Conservation (phyloP, 30 jellyfish, hydroid and myxozoan species). For the Clytia hemisphaerica region DNA sequence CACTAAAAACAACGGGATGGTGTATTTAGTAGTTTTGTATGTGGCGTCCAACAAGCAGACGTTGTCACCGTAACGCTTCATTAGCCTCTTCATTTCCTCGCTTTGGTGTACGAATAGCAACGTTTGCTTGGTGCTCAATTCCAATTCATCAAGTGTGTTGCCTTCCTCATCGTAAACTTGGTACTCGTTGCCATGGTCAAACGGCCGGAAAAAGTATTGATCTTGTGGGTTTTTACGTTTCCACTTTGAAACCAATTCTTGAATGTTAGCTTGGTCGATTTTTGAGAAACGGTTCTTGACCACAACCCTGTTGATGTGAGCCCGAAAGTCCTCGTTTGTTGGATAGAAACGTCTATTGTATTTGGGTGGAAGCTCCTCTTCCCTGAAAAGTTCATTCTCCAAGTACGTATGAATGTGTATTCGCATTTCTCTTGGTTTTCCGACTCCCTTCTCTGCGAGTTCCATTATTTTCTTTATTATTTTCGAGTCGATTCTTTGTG, state of each 20-base stretch:
- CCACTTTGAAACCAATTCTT: conserved; percentile 5
- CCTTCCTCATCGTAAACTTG: too few species aligned
- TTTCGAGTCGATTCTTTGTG: neutral
- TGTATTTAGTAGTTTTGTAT: conserved; percentile 3
- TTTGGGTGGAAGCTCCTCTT: neutral
- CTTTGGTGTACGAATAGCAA: conserved; percentile 1
- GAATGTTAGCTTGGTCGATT: conserved; percentile 8
- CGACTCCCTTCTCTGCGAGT: conserved; percentile 3
- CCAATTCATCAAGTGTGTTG: too few species aligned
- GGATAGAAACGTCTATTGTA: conserved; percentile 5
- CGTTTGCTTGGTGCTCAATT: neutral
- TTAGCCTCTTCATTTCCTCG: conserved; percentile 2
- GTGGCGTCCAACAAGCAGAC: conserved; percentile 17
- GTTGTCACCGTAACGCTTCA: neutral
- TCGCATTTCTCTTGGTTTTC: conserved; percentile 7
- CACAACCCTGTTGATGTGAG: neutral
- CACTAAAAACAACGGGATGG: conserved; percentile 6
- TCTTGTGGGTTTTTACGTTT: neutral
- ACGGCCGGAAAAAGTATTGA: neutral
- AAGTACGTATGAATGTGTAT: neutral
- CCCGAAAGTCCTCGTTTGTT: conserved; percentile 1
- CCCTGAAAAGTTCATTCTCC: neutral
- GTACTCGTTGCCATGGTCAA: too few species aligned
- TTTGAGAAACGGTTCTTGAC: conserved; percentile 9
- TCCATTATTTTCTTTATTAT: neutral